Evolutionary conservation across 2,888 invertebrate genomes (phyloP).

Genomic region (Gortyna flavago): DNA sequence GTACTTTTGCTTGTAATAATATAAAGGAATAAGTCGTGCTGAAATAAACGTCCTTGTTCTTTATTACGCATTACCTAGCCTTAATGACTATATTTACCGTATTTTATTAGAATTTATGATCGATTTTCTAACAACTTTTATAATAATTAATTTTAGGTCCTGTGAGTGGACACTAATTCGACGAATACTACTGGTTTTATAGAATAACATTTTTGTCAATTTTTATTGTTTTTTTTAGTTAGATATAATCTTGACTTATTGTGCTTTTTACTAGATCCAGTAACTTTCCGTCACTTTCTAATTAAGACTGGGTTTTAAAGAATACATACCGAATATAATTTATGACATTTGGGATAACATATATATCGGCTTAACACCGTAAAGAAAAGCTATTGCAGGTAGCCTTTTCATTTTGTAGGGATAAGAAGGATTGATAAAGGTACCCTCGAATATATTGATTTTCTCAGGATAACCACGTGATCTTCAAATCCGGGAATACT

Average conservation of each 20-base stretch:
- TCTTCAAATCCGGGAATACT: not conserved
- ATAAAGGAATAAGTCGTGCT: not conserved
- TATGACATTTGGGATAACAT: no score
- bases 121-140: conserved; percentile 7
- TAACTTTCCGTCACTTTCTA: not conserved
- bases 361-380: not conserved
- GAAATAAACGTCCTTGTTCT: not conserved
- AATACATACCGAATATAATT: no score
- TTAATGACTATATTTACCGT: no score
- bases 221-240: not conserved
- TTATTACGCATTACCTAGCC: not conserved
- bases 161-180: not conserved
- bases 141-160: not conserved
- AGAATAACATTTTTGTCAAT: not conserved
- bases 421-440: conserved; percentile 48
- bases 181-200: not conserved
- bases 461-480: not conserved
- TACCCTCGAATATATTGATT: conserved; percentile 5
- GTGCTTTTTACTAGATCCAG: not conserved
- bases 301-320: not conserved
- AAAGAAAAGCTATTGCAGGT: conserved; percentile 4
- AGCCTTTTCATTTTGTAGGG: conserved; percentile 20
- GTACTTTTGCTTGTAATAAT: not conserved
- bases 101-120: conserved; percentile 10
- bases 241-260: not conserved